Evolutionary conservation across 2,888 invertebrate genomes (phyloP).

Genomic region (Nycteola revayana): DNA sequence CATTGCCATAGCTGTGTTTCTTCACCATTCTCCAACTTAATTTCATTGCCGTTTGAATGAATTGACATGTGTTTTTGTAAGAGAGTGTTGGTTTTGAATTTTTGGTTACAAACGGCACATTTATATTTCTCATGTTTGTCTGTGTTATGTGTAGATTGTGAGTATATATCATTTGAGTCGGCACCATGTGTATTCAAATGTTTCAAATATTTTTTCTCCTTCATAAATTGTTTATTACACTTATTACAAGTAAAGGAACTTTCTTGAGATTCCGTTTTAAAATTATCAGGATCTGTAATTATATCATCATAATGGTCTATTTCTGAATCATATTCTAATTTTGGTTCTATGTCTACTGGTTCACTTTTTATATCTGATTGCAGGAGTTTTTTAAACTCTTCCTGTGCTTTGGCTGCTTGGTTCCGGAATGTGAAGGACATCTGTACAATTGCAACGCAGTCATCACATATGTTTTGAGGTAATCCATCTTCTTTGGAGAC

Average conservation of each 20-base stretch:
- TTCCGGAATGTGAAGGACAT: slow-evolving; percentile 66
- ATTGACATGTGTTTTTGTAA: slow-evolving; percentile 34
- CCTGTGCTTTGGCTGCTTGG: slow-evolving; percentile 52
- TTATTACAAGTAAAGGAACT: slow-evolving; percentile 52
- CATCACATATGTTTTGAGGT: slow-evolving; percentile 81
- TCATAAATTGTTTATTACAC: slow-evolving; percentile 71
- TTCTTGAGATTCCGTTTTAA: slow-evolving; percentile 31
- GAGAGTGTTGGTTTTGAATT: slow-evolving; percentile 28
- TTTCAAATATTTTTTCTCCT: slow-evolving; percentile 67
- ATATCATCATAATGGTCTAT: slow-evolving; percentile 32
- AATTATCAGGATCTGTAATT: slow-evolving; percentile 26
- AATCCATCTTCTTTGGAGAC: slow-evolving; percentile 77
- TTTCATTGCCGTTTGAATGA: slow-evolving; percentile 26
- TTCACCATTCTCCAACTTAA: slow-evolving; percentile 39
- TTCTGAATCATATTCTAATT: slow-evolving; percentile 38
- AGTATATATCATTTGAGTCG: too few relatives aligned
- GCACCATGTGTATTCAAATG: slow-evolving; percentile 68
- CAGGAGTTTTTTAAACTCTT: slow-evolving; percentile 51
- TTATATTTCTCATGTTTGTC: slow-evolving; percentile 43
- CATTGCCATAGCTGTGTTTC: slow-evolving; percentile 61
- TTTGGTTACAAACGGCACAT: slow-evolving; percentile 35
- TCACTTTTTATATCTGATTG: slow-evolving; percentile 41
- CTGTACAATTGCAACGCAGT: slow-evolving; percentile 75
- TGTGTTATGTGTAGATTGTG: too few relatives aligned
- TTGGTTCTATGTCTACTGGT: slow-evolving; percentile 34